phyloP scores from a whole-genome alignment of 1,140 invertebrate genomes.

The Drosophila parabipectinata region DNA sequence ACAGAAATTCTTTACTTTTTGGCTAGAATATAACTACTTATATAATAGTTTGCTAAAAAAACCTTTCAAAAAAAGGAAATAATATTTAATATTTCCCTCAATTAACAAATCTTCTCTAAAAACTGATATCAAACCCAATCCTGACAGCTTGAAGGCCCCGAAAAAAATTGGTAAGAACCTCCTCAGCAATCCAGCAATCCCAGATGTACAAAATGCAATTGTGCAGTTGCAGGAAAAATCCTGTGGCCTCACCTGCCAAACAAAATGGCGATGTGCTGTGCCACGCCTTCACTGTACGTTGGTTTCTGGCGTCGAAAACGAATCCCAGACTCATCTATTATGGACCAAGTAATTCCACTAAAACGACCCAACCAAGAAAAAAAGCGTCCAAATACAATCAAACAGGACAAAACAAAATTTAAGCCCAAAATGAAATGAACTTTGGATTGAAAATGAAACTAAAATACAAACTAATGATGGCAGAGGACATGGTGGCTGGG shows the following conservation, averaged over 20 bases:
- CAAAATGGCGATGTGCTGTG: slow-evolving; percentile 8
- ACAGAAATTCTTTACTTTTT: no score
- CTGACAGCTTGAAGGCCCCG: not conserved
- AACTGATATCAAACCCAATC: not conserved
- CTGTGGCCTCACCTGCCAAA: slow-evolving; percentile 9
- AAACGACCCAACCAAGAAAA: slow-evolving; percentile 61
- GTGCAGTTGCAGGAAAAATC: slow-evolving; percentile 10
- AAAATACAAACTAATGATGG: slow-evolving; percentile 73
- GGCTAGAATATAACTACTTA: no score
- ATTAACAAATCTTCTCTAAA: not conserved
- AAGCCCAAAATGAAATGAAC: slow-evolving; percentile 78
- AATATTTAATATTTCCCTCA: not conserved
- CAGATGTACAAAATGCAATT: slow-evolving; percentile 1
- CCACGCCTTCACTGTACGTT: slow-evolving; percentile 4
- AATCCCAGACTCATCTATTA: slow-evolving; percentile 68
- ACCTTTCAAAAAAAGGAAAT: no score
- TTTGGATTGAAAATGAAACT: slow-evolving; percentile 73
- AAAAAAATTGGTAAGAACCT: not conserved
- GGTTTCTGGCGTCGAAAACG: slow-evolving; percentile 45
- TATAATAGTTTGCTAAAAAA: no score
- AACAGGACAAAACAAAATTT: slow-evolving; percentile 51
- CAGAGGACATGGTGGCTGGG: not conserved
- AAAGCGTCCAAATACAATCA: slow-evolving; percentile 42
- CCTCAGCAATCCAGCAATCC: not conserved
- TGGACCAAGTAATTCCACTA: slow-evolving; percentile 79